phyloP scores from a whole-genome alignment of 2,888 invertebrate genomes.

The Marronus borbonicus region DNA sequence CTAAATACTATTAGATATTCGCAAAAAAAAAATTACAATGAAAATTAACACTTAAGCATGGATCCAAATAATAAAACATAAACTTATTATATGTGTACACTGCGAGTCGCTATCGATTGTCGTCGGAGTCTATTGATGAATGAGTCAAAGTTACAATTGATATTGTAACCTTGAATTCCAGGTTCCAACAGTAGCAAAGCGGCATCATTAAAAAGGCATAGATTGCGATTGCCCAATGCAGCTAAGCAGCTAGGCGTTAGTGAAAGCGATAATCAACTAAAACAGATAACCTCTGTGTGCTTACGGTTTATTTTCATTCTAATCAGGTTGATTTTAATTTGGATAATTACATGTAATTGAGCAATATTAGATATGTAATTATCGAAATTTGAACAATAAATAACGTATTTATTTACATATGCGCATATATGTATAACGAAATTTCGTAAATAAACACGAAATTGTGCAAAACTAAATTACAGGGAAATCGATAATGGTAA shows the following conservation, averaged over 20 bases:
- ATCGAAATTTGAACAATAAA: background rate
- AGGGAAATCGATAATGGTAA: background rate
- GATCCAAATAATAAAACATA: background rate
- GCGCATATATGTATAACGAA: background rate
- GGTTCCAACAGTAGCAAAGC: background rate
- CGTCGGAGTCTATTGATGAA: constrained; percentile 20
- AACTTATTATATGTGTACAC: background rate
- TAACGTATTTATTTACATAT: background rate
- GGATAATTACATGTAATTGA: background rate
- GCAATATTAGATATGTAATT: background rate
- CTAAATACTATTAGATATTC: background rate
- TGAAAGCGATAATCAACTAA: background rate
- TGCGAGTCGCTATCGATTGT: background rate
- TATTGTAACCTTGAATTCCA: constrained; percentile 44
- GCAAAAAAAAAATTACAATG: background rate
- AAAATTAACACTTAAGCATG: background rate
- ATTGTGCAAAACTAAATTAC: background rate
- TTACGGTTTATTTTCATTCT: background rate
- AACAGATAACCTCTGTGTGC: too few relatives aligned
- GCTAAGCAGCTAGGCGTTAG: background rate
- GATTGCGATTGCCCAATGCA: background rate
- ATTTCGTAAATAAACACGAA: background rate
- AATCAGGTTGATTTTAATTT: background rate
- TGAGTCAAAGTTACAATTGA: constrained; percentile 47
- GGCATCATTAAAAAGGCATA: background rate